Percentiles rank a stretch among this genome's conserved stretches.
phyloP scores from a whole-genome alignment of 2,888 invertebrate genomes.

The Philhelius pedissequus region DNA sequence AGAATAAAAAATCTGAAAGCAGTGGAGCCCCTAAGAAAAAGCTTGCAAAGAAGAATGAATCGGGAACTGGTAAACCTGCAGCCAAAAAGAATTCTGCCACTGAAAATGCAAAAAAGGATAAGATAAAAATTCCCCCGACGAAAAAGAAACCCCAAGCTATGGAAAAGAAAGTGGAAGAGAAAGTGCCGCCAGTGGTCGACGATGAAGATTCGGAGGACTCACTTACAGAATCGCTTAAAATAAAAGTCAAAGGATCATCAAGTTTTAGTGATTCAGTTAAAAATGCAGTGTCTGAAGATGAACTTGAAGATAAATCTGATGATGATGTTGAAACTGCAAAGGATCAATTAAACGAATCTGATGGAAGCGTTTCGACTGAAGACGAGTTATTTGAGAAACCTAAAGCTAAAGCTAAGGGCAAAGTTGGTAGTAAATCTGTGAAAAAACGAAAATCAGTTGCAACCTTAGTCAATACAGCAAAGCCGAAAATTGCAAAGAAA shows the following conservation, averaged over 20 bases:
- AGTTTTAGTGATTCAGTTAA: not conserved
- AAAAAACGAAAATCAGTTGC: constrained; percentile 47
- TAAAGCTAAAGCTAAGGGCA: not conserved
- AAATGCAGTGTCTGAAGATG: not conserved
- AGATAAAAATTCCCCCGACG: not conserved
- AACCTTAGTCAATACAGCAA: constrained; percentile 14
- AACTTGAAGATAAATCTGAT: too few species aligned
- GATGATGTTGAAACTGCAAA: not conserved
- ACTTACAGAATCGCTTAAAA: not conserved
- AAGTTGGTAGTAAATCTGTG: not conserved
- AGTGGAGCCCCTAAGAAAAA: not conserved
- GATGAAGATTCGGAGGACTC: not conserved
- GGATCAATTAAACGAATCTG: not conserved
- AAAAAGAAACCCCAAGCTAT: not conserved
- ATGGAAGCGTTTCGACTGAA: not conserved
- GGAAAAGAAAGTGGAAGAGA: not conserved
- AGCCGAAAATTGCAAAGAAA: constrained; percentile 7
- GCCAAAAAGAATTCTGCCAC: not conserved
- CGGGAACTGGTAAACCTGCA: not conserved
- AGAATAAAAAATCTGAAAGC: not conserved
- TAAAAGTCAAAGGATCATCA: not conserved
- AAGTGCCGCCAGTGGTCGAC: not conserved
- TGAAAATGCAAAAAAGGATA: not conserved
- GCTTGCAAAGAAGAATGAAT: not conserved
- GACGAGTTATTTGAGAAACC: not conserved